phyloP scores from a whole-genome alignment of 1,140 invertebrate species.

The Augochlora pura region DNA sequence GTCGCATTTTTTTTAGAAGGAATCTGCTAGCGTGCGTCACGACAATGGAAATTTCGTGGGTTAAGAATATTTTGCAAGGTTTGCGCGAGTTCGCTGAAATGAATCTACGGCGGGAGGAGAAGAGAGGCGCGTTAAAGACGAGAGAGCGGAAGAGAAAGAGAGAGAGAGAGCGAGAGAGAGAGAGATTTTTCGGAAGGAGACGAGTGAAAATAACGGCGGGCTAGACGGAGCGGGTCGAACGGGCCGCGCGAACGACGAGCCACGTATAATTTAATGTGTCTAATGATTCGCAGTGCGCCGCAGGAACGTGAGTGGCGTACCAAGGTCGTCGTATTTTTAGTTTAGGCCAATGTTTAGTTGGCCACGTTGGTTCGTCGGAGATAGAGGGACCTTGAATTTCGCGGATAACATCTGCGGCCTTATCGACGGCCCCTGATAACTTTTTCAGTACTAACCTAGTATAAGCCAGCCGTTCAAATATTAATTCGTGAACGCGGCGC shows the following conservation, averaged over 20 bases:
- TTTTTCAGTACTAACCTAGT: constrained; percentile 80
- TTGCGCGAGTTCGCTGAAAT: too few relatives aligned
- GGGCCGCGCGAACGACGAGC: constrained; percentile 30
- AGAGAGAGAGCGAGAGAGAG: neutral
- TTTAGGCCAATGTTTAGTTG: constrained; percentile 79
- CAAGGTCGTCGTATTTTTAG: constrained; percentile 80
- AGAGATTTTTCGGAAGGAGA: neutral
- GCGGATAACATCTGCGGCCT: constrained; percentile 80
- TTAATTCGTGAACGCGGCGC: constrained; percentile 71
- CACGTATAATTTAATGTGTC: constrained; percentile 69
- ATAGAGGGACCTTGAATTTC: constrained; percentile 80
- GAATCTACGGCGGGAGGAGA: too few relatives aligned
- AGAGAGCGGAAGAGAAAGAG: neutral
- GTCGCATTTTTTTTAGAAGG: too few relatives aligned
- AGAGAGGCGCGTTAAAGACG: neutral
- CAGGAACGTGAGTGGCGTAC: constrained; percentile 72
- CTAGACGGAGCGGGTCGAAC: constrained; percentile 31
- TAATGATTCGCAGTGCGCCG: constrained; percentile 69
- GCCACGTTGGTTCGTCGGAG: constrained; percentile 71
- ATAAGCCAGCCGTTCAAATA: constrained; percentile 79
- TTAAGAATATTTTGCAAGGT: too few relatives aligned
- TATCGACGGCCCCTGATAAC: constrained; percentile 77
- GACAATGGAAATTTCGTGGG: too few relatives aligned
- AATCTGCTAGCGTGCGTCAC: too few relatives aligned
- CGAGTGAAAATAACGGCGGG: constrained; percentile 19